These are phyloP conservation scores for Ophthalmolycus amberensis DNA, from an alignment of 2,113 vertebrate genomes.

Conservation along the genomic window DNA sequence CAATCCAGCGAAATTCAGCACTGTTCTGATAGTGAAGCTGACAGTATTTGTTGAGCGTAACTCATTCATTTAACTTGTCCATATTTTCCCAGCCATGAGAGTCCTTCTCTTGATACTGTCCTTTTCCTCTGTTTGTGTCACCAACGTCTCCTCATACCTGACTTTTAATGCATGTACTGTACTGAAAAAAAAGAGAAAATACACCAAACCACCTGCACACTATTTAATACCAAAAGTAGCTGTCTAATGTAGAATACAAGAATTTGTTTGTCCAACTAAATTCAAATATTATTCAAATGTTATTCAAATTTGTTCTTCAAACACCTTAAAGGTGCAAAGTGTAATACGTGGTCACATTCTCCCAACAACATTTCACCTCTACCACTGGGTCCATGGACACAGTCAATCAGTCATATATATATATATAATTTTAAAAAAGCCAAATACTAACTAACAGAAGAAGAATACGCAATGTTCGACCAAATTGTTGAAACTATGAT, in stretches of 20 bases:
- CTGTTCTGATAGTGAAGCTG: background rate
- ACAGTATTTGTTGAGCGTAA: conserved; percentile 11
- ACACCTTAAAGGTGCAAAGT: background rate
- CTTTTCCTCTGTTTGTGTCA: background rate
- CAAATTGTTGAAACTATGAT: background rate
- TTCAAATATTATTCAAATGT: conserved; percentile 26
- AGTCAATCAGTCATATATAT: background rate
- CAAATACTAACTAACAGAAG: background rate
- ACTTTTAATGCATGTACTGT: background rate
- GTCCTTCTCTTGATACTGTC: background rate
- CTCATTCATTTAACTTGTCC: background rate
- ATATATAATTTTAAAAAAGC: background rate
- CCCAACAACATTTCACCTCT: background rate
- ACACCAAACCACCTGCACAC: background rate
- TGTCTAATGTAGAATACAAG: background rate
- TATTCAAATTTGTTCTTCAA: conserved; percentile 10
- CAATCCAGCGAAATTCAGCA: background rate
- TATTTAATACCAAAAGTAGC: background rate
- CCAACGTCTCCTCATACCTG: background rate
- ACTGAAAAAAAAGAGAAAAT: background rate
- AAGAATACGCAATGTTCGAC: background rate
- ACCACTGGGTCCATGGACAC: background rate
- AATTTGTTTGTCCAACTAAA: conserved; percentile 3
- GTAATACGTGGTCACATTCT: background rate
- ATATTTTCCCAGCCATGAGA: background rate